Base-by-base conservation (phyloP, 2,113 vertebrate genomes). In the Phalacrocorax aristotelis region DNA sequence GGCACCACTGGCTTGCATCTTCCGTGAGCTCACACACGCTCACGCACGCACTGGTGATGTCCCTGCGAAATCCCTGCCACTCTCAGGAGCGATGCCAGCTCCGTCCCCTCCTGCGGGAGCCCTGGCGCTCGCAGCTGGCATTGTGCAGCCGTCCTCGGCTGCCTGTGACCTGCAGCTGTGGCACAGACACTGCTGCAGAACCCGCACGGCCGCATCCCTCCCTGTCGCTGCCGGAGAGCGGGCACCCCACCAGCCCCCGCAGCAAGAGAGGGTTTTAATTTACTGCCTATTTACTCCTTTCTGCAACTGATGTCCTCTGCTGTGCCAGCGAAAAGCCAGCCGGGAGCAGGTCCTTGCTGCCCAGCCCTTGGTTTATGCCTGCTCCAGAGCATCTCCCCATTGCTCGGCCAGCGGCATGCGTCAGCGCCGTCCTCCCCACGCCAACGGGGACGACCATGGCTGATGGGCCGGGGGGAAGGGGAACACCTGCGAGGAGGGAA, bases 51-150 rank as follows among this genome's bases (percentile, higher is more conserved):
- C 46, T 1, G 4, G n/a, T 2, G 15, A 65, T 1, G 3, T 57
- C 21, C 62, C 48, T 23, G 40, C 15, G 17, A 61, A 61, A 49
- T 9, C 55, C 58, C 60, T 15, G 40, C 14, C 15, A 1, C 21
- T 23, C 54, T 40, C 40, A 6, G 61, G 40, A 81, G 64, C 3
- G 10, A 69, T 4, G 40, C 36, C 3, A 3, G 60, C 36, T n/a
- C 81, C 4, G 3, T 69, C 64, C 38, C 40, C 34, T 76, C 32
- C 30, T 2, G 2, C 2, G 2, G 51, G n/a, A 71, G 30, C 52
- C 46, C 70, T 2, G 2, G 26, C 2, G 1, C 38, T 34, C 4
- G 2, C 77, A 74, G 42, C 29, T 2, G 0, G 18, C 12, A 1
- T 44, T 3, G 11, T 3, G 9, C 51, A 60, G 58, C 54, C 65